Conservation (phyloP, 2,888 invertebrate species). For the Clivina fossor region DNA sequence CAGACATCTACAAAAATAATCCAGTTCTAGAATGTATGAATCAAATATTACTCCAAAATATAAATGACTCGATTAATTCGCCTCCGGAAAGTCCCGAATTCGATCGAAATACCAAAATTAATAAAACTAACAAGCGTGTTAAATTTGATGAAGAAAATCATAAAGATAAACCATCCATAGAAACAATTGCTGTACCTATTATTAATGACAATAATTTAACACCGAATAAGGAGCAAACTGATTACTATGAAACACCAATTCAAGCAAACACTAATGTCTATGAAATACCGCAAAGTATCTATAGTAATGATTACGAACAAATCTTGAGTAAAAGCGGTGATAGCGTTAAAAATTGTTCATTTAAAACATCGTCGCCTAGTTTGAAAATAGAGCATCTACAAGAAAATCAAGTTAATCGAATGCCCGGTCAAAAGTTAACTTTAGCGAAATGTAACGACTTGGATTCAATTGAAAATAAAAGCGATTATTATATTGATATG, state of each 20-base stretch:
- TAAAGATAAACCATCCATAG: not conserved
- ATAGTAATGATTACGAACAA: constrained; percentile 75
- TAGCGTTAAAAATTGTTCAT: constrained; percentile 15
- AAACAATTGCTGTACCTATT: not conserved
- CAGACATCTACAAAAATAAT: constrained; percentile 74
- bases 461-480: constrained; percentile 56
- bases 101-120: constrained; percentile 47
- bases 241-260: constrained; percentile 54
- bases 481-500: constrained; percentile 66
- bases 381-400: constrained; percentile 38
- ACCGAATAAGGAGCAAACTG: constrained; percentile 25
- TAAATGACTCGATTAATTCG: constrained; percentile 54
- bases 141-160: constrained; percentile 51
- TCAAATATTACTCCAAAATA: constrained; percentile 78
- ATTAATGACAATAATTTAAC: constrained; percentile 37
- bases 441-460: constrained; percentile 58
- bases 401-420: constrained; percentile 47
- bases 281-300: constrained; percentile 70
- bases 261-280: constrained; percentile 58
- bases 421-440: constrained; percentile 58
- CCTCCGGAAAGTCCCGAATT: constrained; percentile 52
- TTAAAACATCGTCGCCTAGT: constrained; percentile 14
- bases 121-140: constrained; percentile 48
- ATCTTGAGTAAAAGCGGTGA: constrained; percentile 60
- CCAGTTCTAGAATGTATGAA: constrained; percentile 85